These are phyloP conservation scores for Patella ulyssiponensis DNA, from an alignment of 2,888 invertebrate genomes.

Conservation along the genomic window DNA sequence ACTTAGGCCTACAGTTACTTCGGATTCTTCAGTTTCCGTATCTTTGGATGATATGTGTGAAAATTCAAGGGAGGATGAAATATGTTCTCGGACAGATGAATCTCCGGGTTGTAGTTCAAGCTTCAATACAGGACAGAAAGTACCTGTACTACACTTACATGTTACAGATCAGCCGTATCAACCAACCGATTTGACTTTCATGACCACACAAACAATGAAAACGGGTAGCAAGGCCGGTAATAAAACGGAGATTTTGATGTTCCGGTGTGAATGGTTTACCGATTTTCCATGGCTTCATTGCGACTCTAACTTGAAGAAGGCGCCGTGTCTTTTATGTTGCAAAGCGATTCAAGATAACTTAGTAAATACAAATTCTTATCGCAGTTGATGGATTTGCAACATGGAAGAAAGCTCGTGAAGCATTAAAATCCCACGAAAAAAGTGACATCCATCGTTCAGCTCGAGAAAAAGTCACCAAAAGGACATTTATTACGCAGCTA, in stretches of 20 bases:
- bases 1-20: too few species aligned
- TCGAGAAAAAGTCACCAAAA: too few species aligned
- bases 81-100: too few species aligned
- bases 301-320: neutral
- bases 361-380: neutral
- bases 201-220: neutral
- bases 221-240: neutral
- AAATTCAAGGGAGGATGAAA: too few species aligned
- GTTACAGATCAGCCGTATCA: neutral
- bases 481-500: too few species aligned
- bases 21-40: too few species aligned
- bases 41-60: too few species aligned
- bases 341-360: constrained; percentile 1
- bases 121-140: neutral
- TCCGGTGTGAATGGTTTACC: neutral
- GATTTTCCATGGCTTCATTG: constrained; percentile 7
- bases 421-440: too few species aligned
- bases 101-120: too few species aligned
- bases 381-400: neutral
- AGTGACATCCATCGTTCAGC: too few species aligned
- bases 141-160: neutral
- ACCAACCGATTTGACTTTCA: neutral
- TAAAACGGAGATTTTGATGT: neutral
- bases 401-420: too few species aligned
- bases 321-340: neutral